Conservation (phyloP, 1,140 invertebrate genomes). For the Lineus longissimus region DNA sequence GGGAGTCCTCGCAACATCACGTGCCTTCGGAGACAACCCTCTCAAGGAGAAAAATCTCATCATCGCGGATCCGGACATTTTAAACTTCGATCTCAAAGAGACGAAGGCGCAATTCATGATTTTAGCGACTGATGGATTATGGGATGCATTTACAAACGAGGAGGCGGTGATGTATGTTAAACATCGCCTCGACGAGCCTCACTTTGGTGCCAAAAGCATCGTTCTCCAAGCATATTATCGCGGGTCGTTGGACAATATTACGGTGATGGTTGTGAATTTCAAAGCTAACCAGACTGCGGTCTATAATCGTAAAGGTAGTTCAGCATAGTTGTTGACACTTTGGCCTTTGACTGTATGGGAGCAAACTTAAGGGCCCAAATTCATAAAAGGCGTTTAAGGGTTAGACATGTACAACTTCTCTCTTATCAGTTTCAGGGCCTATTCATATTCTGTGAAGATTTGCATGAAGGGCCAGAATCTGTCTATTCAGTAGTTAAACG, state of each 20-base stretch:
- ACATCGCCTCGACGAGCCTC: conserved; percentile 68
- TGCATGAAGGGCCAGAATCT: too few species aligned
- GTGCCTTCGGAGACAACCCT: conserved; percentile 91
- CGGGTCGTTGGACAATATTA: conserved; percentile 93
- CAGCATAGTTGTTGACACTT: too few species aligned
- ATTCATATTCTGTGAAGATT: too few species aligned
- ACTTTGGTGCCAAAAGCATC: conserved; percentile 84
- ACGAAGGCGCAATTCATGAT: conserved; percentile 83
- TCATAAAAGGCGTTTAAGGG: too few species aligned
- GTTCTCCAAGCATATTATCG: conserved; percentile 84
- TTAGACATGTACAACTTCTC: too few species aligned
- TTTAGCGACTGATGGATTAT: conserved; percentile 89
- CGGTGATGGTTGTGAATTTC: conserved; percentile 86
- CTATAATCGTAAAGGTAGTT: not conserved
- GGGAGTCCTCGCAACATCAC: conserved; percentile 89
- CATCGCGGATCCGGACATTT: conserved; percentile 90
- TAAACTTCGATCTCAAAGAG: conserved; percentile 74
- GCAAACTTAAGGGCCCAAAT: too few species aligned
- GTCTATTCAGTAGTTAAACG: too few species aligned
- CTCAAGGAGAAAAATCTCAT: conserved; percentile 90
- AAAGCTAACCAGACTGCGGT: conserved; percentile 51
- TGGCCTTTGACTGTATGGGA: too few species aligned
- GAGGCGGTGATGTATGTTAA: conserved; percentile 75
- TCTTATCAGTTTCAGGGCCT: too few species aligned
- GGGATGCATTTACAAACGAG: conserved; percentile 93